phyloP scores from a whole-genome alignment of 2,888 invertebrate species.

The Alloscopus bannaensis region DNA sequence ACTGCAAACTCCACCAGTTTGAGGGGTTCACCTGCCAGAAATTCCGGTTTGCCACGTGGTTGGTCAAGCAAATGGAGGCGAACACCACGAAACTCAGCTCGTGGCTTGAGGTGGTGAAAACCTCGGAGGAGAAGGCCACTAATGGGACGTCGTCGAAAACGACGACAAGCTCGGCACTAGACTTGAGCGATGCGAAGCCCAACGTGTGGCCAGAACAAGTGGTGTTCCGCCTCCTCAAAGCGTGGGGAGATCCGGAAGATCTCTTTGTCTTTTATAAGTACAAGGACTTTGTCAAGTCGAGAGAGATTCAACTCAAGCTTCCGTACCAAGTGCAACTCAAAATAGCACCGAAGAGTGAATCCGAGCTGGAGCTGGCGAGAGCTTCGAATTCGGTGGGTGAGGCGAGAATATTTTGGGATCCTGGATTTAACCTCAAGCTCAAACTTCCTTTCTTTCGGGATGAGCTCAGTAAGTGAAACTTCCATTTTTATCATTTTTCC shows the following conservation, averaged over 20 bases:
- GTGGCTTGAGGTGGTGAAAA: conserved; percentile 64
- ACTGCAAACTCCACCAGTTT: conserved; percentile 42
- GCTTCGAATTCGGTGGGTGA: conserved; percentile 28
- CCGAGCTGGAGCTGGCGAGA: conserved; percentile 6
- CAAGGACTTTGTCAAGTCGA: conserved; percentile 68
- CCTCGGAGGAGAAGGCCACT: conserved; percentile 26
- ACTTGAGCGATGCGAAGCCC: conserved; percentile 56
- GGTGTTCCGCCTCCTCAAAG: conserved; percentile 60
- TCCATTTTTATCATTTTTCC: neutral
- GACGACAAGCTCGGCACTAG: conserved; percentile 12
- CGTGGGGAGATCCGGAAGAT: conserved; percentile 70
- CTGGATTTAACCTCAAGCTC: conserved; percentile 72
- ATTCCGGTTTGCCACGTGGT: conserved; percentile 64
- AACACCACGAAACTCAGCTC: conserved; percentile 53
- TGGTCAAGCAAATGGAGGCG: conserved; percentile 66
- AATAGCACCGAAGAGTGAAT: conserved; percentile 63
- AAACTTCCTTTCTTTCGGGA: conserved; percentile 73
- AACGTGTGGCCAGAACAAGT: conserved; percentile 63
- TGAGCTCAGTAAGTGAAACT: conserved; percentile 73
- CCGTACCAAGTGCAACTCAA: conserved; percentile 61
- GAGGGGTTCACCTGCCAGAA: conserved; percentile 66
- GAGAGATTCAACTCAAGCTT: conserved; percentile 66
- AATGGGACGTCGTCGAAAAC: neutral
- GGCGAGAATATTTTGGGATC: conserved; percentile 69
- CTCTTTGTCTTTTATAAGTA: conserved; percentile 66